Evolutionary conservation across 1,140 invertebrate genomes (phyloP), one percentile per base, ranked within the genome.

Genomic region (Zaprionus lachaisei): DNA sequence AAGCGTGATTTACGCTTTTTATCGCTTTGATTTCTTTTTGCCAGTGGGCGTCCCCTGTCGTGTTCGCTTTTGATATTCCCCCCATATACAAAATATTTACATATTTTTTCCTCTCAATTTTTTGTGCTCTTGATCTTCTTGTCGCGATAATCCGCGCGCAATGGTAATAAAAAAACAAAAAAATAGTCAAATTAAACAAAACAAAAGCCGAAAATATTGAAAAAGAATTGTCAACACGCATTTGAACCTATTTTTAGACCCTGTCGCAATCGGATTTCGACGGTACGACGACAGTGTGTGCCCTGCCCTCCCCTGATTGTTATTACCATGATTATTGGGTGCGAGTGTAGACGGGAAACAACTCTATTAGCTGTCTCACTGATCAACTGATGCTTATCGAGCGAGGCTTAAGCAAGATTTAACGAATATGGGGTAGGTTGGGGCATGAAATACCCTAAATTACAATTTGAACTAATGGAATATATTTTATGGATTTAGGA

Each of bases 1-100:
- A 89, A 89, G 79, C 85, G 85, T 89, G 84, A 89, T 89, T 90
- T 89, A 90, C 79, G 85, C 60, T 89, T 89, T 87, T 87, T 26
- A 4, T 68, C 49, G 55, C 49, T 70, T 77, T 83, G 63, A 49
- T 72, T 69, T 69, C 68, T 63, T 57, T 34, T 56, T 24, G 67
- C 64, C 75, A 76, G 84, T 89, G 84, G 84, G 84, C 84, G 85
- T 82, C 75, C 38, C 47, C 55, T 65, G 56, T 68, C 62, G 66
- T 73, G 65, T 74, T 68, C 60, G 57, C 69, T 77, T 56, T 67
- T 78, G 56, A 74, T 83, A 84, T 80, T 26, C 15, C 38, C 38
- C 54, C 9, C 74, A 90, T 79, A 83, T 83, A 84, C 72, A 83
- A 80, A 84, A 75, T 84, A 71, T 87, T 69, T 60, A 37, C 15